phyloP scores from a whole-genome alignment of 2,888 invertebrate genomes.

The Tridacna crocea region DNA sequence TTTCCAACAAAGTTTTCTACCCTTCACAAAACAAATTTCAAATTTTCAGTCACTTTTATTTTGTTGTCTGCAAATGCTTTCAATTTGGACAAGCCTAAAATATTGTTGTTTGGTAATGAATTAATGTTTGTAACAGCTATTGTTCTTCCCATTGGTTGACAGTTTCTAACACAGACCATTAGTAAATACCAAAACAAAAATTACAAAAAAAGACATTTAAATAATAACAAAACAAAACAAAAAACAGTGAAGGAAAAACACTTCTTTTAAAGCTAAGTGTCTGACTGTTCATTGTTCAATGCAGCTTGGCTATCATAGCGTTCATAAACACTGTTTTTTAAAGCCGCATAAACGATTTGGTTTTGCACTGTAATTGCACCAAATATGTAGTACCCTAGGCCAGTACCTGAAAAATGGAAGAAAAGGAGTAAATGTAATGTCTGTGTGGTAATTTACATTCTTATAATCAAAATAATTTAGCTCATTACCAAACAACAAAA shows the following conservation, averaged over 20 bases:
- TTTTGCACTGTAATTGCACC: slow-evolving; percentile 55
- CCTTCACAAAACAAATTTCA: neutral
- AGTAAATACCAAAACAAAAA: too few species aligned
- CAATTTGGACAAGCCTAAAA: neutral
- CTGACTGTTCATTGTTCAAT: neutral
- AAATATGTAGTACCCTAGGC: slow-evolving; percentile 67
- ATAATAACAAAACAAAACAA: too few species aligned
- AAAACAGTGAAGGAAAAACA: too few species aligned
- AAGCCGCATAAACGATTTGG: slow-evolving; percentile 38
- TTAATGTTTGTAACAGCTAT: neutral
- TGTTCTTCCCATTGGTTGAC: too few species aligned
- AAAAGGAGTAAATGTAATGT: neutral
- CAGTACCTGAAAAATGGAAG: slow-evolving; percentile 59
- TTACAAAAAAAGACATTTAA: too few species aligned
- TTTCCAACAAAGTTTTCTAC: neutral
- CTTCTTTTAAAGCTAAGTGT: neutral
- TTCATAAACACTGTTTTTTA: slow-evolving; percentile 41
- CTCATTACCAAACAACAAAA: too few species aligned
- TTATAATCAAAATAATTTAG: too few species aligned
- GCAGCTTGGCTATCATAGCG: slow-evolving; percentile 27
- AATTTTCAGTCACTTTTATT: too few species aligned
- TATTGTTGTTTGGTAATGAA: neutral
- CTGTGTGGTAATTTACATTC: too few species aligned
- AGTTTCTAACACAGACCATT: too few species aligned
- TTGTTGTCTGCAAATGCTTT: neutral